Evolutionary conservation across 2,797 vertebrate genomes (phyloP).

Genomic region (Diplodus sargus): DNA sequence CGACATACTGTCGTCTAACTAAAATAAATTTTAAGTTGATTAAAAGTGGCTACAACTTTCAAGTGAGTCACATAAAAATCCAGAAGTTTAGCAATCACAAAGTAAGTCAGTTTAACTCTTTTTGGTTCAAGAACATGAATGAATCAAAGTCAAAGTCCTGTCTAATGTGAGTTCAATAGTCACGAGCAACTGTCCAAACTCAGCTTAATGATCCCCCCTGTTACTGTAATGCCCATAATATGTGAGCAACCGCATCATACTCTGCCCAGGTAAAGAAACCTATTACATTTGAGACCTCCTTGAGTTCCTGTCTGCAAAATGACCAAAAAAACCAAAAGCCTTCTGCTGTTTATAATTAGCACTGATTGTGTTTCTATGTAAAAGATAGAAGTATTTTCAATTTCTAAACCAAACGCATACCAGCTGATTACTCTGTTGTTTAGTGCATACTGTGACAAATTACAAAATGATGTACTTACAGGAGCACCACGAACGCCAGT

Average conservation of each 20-base stretch:
- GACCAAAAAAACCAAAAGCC: no score
- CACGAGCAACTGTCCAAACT: not conserved
- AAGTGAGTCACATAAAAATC: not conserved
- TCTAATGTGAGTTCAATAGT: not conserved
- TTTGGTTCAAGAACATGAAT: not conserved
- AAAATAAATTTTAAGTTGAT: no score
- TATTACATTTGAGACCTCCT: not conserved
- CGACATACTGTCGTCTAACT: no score
- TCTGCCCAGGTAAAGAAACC: not conserved
- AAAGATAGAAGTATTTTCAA: no score
- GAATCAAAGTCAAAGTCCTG: not conserved
- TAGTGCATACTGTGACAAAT: not conserved
- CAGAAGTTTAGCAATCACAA: not conserved
- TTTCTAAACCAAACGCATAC: not conserved
- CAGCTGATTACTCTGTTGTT: not conserved
- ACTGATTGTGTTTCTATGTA: no score
- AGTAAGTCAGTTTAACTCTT: not conserved
- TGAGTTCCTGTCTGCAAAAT: not conserved
- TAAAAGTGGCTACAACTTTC: not conserved
- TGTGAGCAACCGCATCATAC: not conserved
- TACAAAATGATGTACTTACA: constrained; percentile 84
- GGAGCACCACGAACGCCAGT: constrained; percentile 93
- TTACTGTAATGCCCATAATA: not conserved
- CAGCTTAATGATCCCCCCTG: not conserved
- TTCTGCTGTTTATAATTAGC: no score